Evolutionary conservation across 1,140 invertebrate species (phyloP).

Genomic region (Drosophila lini): DNA sequence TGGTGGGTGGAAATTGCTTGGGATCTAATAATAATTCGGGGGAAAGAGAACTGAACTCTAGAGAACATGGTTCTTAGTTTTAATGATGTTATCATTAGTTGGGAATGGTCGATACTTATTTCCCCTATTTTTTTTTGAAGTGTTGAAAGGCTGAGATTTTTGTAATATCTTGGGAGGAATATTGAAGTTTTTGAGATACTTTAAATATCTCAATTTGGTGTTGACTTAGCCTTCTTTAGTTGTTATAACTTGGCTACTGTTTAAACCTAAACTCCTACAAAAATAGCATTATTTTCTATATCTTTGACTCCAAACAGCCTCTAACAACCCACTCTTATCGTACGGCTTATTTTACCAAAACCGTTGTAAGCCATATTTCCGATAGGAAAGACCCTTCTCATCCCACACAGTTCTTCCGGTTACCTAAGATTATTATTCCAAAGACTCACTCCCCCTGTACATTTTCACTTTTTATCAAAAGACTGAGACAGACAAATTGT

Average conservation of each 20-base stretch:
- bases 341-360: slow-evolving; percentile 4
- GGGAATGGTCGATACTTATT: slow-evolving; percentile 11
- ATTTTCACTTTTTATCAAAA: slow-evolving; percentile 62
- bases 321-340: slow-evolving; percentile 9
- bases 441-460: slow-evolving; percentile 18
- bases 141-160: neutral
- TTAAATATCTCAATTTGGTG: neutral
- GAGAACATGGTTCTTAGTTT: slow-evolving; percentile 10
- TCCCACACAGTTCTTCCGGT: slow-evolving; percentile 39
- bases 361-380: slow-evolving; percentile 33
- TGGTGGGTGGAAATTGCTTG: slow-evolving; percentile 8
- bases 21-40: slow-evolving; percentile 22
- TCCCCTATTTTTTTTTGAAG: neutral
- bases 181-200: neutral
- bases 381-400: slow-evolving; percentile 12
- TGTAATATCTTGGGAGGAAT: neutral
- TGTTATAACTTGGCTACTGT: neutral
- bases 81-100: slow-evolving; percentile 27
- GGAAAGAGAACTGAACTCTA: neutral
- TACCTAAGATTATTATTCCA: slow-evolving; percentile 21
- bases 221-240: too few relatives aligned
- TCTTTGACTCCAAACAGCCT: neutral
- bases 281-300: neutral
- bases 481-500: slow-evolving; percentile 34
- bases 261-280: too few relatives aligned